Percentiles rank a stretch among this genome's conserved stretches.
Conservation (phyloP, 2,113 vertebrate species). For the Salvelinus alpinus region DNA sequence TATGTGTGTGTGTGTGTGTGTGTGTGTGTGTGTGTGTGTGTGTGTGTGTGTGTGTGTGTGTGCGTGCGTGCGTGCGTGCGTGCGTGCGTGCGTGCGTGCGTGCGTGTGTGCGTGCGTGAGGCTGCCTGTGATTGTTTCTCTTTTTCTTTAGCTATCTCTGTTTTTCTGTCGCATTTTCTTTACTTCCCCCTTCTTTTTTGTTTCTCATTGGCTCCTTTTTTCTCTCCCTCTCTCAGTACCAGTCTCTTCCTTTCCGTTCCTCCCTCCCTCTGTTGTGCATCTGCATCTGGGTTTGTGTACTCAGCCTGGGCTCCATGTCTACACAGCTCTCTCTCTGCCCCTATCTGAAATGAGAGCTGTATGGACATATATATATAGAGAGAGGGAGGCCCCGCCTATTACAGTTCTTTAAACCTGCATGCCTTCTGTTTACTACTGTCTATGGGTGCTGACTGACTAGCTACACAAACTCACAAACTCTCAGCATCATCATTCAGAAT, state of each 20-base stretch:
- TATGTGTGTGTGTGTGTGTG: too few relatives aligned
- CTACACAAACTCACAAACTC: too few relatives aligned
- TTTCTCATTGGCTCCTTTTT: neutral
- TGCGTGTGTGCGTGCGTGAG: too few relatives aligned
- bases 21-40: too few relatives aligned
- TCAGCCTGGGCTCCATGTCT: slow-evolving; percentile 66
- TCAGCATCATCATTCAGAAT: too few relatives aligned
- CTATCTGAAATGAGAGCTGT: slow-evolving; percentile 72
- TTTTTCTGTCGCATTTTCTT: neutral
- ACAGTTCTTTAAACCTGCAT: neutral
- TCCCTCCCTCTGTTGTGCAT: slow-evolving; percentile 29
- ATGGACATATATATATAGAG: slow-evolving; percentile 64
- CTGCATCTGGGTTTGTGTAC: slow-evolving; percentile 65
- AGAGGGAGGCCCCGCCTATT: slow-evolving; percentile 43
- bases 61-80: too few relatives aligned
- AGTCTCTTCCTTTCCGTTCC: too few relatives aligned
- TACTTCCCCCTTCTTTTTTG: neutral
- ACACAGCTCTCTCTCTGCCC: slow-evolving; percentile 53
- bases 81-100: too few relatives aligned
- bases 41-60: too few relatives aligned
- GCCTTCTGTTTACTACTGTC: neutral
- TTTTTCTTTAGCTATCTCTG: neutral
- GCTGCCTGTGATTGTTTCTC: neutral
- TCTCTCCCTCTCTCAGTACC: too few relatives aligned
- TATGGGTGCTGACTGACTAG: too few relatives aligned